Base-by-base conservation (phyloP, 2,113 vertebrate genomes). In the Sakesphorus luctuosus region DNA sequence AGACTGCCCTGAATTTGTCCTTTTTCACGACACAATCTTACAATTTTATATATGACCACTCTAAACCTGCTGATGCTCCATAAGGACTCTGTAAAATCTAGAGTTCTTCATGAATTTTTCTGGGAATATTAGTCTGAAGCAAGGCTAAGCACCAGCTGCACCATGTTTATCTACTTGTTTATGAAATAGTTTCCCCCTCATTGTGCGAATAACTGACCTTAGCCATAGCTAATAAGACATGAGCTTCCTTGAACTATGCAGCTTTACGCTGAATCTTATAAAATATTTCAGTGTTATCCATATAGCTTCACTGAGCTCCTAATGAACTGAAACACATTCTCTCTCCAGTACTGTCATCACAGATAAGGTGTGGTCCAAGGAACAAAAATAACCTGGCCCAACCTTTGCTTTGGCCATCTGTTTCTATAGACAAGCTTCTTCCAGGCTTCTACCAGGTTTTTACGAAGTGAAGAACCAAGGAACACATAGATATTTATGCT, bases 121-220 rank as follows among this genome's bases (percentile, higher is more conserved):
- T 62, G 63, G 47, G 63, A n/a, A 66, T 19, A 6, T 13, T 46
- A 87, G 91, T 81, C 91, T 69, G 72, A 83, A 91, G 56, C 72
- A 49, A 38, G 1, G 28, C 90, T 88, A 88, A 96, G 92, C 59
- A 95, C 71, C 86, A 90, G 92, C 85, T 96, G 83, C 89, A 92
- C 74, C 81, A 49, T 96, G 96, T 74, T 95, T 92, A 95, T 94
- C 95, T 95, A 65, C 59, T 95, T 88, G 92, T 83, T 88, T 92
- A 95, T 95, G 76, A 79, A 96, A 96, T 89, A 90, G 73, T 94
- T 97, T 94, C 87, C 83, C 88, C 91, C 55, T 95, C 93, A 95
- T 95, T 90, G 93, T 94, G 89, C 90, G 79, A 83, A 97, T 94
- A 96, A 95, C 93, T 94, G 93, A 96, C 89, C 94, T 96, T 87